Evolutionary conservation across 2,113 vertebrate species (phyloP), one percentile per base, ranked within the genome.

Genomic region (Chionomys nivalis): DNA sequence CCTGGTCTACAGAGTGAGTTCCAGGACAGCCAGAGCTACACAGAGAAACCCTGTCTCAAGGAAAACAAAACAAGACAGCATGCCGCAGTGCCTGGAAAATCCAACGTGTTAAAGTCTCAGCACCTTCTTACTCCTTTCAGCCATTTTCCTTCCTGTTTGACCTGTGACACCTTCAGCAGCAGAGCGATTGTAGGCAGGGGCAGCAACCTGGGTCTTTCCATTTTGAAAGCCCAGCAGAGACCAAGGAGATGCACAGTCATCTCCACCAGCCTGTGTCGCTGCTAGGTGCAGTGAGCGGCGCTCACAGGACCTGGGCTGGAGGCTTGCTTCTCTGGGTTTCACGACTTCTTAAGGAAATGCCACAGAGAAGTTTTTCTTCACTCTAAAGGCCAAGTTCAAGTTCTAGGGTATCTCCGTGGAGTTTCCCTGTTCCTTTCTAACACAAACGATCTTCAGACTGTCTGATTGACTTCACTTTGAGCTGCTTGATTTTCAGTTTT

Each of bases 321-420:
- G 78, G 33, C 65, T 65, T 26, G 23, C 47, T 44, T 77, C 58
- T 85, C 61, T 76, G 81, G 77, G 86, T 58, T 93, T 97, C 81
- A n/a, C 13, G 9, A 11, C 28, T 76, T 70, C 42, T 79, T n/a
- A 24, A 82, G 9, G 36, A 87, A 65, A 39, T 68, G 3, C 63
- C 8, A 3, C 39, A n/a, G 31, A 36, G 36, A 70, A 21, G 36
- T 16, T 14, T 73, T 87, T 88, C 77, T 55, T 68, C 63, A 58
- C 19, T 58, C 26, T 42, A 36, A 63, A 87, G 77, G 36, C 52
- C 61, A 76, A 93, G 63, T 58, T 92, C 70, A 83, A 87, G 23
- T 52, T 75, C 42, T 12, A 42, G 17, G 12, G n/a, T 28, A 36
- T 65, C 4, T 92, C 52, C 6, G 28, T 55, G 76, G 65, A 58